Base-by-base conservation (phyloP, 2,113 vertebrate genomes). In the Engystomops pustulosus region DNA sequence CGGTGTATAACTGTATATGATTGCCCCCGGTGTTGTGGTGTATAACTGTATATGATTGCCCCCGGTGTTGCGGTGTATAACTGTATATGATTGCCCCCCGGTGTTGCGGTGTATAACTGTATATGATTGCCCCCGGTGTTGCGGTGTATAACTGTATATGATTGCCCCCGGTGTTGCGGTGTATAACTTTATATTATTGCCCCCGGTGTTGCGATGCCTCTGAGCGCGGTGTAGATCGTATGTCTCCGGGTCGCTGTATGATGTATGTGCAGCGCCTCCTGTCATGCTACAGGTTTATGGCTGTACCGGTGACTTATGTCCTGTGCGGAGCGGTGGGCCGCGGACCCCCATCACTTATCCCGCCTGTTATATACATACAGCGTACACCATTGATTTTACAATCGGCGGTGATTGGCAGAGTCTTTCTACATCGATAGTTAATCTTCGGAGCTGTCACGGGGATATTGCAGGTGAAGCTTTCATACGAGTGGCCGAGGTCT, bases 371-470 rank as follows among this genome's bases (percentile, higher is more conserved):
- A 49, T 75, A 30, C 32, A 17, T 49, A 74, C 25, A 17, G 18
- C 2, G 23, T 36, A 53, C 62, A 36, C 12, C 38, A 80, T 80
- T 49, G 78, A 80, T 80, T 80, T 67, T 67, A 32, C 60, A 32
- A 23, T 68, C 30, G 65, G 27, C 44, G 10, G 38, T 80, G 78
- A 80, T 80, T 80, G 78, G 60, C 78, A 80, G 38, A 2, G 38
- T 68, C 12, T 67, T 80, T 80, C n/a, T 41, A 25, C 58, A 58
- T 44, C 3, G 68, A 47, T 27, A 3, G 23, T 71, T 60, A 70
- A 81, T 81, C 79, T 70, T 20, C 1, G 1, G 14, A 6, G 36
- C n/a, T 30, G 69, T 41, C 36, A 53, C 6, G 17, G 69, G 3
- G 20, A 72, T 15, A 41, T 27, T 55, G 45, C 20, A 11, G 34